Base-by-base conservation (phyloP, 1,140 invertebrate species). In the Diplogasteroides magnus region DNA sequence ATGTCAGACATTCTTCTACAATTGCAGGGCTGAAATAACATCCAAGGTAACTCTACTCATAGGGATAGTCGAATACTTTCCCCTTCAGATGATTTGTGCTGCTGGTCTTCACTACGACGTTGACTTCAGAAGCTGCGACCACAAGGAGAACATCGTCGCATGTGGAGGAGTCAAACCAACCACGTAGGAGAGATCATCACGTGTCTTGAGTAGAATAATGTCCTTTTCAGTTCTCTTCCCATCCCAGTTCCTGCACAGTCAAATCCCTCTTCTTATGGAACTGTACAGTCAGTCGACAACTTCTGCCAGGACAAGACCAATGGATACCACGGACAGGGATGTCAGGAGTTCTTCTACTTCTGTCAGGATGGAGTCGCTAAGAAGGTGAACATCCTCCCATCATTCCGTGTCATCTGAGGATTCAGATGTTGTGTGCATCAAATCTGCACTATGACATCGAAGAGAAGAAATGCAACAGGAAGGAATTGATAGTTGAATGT, bases 401-500 rank as follows among this genome's bases (percentile, higher is more conserved):
- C 37, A 48, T 48, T 6, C 37, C 37, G 37, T 48, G 19, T 48
- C 37, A 11, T 11, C 37, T 48, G 37, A 48, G 19, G 6, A 11
- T 56, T n/a, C 31, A 55, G 64, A 37, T 55, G 31, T 11, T 13
- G 31, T 65, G 64, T 31, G 23, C 64, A 14, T 23, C 6, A 2
- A 31, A 31, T 48, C 14, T 55, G 14, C 48, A 14, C 66, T 68
- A n/a, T 56, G 58, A 68, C 57, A 19, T 26, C n/a, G 59, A 29
- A 19, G 62, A 3, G 61, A 31, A 31, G 25, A 23, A 61, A 15
- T 68, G 66, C 59, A 56, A 68, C 60, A 15, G 15, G 26, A 68
- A 63, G 57, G 57, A 68, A 56, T 11, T 66, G 2, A 64, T 61
- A n/a, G n/a, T 31, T 31, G 59, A n/a, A 19, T 68, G 66, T 29